These are phyloP conservation scores for Leptarthrus brevirostris DNA, from an alignment of 2,888 invertebrate species.

Conservation along the genomic window DNA sequence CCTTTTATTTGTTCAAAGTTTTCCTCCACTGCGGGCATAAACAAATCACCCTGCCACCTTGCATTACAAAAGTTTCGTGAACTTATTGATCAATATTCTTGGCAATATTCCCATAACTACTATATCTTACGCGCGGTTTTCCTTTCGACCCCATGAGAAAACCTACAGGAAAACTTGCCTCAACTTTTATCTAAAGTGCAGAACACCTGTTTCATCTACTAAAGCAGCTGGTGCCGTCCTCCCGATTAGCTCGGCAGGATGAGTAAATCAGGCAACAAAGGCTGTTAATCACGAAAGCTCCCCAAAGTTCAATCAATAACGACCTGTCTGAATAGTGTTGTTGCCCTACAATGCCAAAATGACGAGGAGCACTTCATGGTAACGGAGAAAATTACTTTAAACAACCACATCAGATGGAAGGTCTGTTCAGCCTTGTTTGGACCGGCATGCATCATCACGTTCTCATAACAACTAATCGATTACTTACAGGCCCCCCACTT, in stretches of 20 bases:
- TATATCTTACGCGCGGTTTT: slow-evolving; percentile 10
- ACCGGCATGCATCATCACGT: slow-evolving; percentile 1
- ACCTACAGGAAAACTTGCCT: neutral
- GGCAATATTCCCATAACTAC: neutral
- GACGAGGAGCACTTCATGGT: neutral
- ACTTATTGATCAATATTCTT: slow-evolving; percentile 33
- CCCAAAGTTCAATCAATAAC: slow-evolving; percentile 37
- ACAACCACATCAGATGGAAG: neutral
- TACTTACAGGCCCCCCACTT: neutral
- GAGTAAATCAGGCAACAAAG: slow-evolving; percentile 11
- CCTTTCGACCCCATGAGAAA: slow-evolving; percentile 9
- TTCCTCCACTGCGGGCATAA: slow-evolving; percentile 28
- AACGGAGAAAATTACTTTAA: neutral
- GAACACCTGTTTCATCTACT: slow-evolving; percentile 30
- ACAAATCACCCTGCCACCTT: slow-evolving; percentile 38
- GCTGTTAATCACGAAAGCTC: slow-evolving; percentile 37
- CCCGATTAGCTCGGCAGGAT: neutral
- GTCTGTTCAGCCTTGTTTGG: neutral
- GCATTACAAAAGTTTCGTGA: slow-evolving; percentile 33
- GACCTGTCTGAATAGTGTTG: neutral
- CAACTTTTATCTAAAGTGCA: neutral
- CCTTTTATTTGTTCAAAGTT: neutral
- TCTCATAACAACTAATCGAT: neutral
- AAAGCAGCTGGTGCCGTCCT: too few species aligned
- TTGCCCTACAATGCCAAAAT: neutral